phyloP scores from a whole-genome alignment of 2,113 vertebrate genomes.

The Sarotherodon lohbergeri region DNA sequence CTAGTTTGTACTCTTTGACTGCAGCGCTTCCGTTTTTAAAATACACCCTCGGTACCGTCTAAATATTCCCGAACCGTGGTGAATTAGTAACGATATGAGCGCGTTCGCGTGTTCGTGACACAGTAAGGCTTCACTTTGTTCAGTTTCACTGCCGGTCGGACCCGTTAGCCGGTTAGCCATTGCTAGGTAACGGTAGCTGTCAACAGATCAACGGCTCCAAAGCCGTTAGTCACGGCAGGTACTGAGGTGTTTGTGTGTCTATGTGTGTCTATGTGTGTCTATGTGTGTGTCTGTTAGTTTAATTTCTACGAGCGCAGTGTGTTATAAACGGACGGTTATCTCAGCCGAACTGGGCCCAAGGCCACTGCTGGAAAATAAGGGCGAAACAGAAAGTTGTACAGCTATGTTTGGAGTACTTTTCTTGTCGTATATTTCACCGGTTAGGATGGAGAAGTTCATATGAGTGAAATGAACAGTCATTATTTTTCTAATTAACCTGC shows the following conservation, averaged over 20 bases:
- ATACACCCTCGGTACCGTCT: background rate
- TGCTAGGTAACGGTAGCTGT: slow-evolving; percentile 23
- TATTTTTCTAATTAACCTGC: background rate
- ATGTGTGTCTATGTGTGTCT: background rate
- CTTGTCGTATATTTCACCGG: background rate
- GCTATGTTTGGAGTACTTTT: background rate
- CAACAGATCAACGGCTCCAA: background rate
- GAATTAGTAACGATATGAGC: background rate
- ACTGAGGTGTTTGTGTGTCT: background rate
- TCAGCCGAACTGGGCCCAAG: background rate
- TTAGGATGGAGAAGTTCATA: background rate
- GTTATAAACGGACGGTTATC: background rate
- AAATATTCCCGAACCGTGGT: background rate
- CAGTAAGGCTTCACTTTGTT: slow-evolving; percentile 7
- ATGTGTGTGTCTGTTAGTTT: background rate
- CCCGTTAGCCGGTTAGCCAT: background rate
- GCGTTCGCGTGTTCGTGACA: background rate
- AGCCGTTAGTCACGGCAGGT: background rate
- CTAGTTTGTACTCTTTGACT: background rate
- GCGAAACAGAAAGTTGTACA: background rate
- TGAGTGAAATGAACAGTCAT: background rate
- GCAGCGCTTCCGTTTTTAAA: background rate
- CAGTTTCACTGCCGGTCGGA: background rate
- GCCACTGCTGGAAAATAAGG: background rate
- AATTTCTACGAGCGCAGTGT: background rate